Evolutionary conservation across 1,140 invertebrate genomes (phyloP).

Genomic region (Orchestia grillus): DNA sequence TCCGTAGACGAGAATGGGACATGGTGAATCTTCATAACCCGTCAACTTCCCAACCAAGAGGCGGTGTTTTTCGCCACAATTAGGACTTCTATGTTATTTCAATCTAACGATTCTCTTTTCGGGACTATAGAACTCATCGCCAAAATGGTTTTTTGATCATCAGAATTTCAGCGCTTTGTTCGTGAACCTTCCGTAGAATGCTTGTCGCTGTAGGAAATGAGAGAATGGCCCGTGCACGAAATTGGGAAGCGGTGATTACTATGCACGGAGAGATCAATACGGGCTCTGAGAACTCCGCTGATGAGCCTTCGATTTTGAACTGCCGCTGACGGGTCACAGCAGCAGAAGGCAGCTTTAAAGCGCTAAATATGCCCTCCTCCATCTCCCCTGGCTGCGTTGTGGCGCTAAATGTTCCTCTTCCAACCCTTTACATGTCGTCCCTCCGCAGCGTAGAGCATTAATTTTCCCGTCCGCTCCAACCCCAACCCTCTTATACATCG

Average conservation of each 20-base stretch:
- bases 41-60: not conserved
- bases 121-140: not conserved
- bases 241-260: not conserved
- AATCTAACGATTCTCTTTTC: not conserved
- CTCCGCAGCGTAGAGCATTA: not conserved
- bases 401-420: not conserved
- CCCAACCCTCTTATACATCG: too few species aligned
- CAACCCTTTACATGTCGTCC: not conserved
- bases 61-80: too few species aligned
- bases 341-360: not conserved
- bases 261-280: not conserved
- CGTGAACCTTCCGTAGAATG: not conserved
- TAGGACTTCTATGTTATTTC: not conserved
- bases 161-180: not conserved
- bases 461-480: too few species aligned
- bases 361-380: not conserved
- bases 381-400: not conserved
- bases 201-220: not conserved
- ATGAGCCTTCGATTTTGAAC: slow-evolving; percentile 7
- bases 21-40: not conserved
- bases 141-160: not conserved
- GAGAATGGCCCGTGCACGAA: not conserved
- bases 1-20: not conserved
- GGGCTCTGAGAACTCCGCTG: not conserved
- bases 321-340: not conserved